A percentile compares a stretch with the other conserved stretches of the same genome.
Conservation (phyloP, 2,113 vertebrate genomes). For the Grammomys dolichurus region DNA sequence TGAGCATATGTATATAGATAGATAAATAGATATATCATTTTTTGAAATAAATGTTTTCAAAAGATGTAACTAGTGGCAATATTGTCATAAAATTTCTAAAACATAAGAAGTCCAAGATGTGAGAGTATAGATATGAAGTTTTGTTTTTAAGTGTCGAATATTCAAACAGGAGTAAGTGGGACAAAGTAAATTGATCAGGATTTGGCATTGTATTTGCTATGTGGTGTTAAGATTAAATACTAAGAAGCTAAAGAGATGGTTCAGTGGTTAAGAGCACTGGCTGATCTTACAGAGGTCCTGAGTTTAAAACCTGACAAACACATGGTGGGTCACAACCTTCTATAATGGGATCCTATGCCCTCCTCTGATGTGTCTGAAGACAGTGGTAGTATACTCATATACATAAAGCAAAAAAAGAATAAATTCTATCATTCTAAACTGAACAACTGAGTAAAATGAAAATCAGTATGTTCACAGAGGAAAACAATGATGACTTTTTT, state of each 20-base stretch:
- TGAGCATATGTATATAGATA: too few species aligned
- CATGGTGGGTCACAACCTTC: too few species aligned
- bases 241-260: too few species aligned
- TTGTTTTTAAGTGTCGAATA: neutral
- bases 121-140: neutral
- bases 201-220: neutral
- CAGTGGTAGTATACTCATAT: too few species aligned
- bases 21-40: neutral
- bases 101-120: neutral
- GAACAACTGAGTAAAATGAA: neutral
- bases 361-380: too few species aligned
- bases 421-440: neutral
- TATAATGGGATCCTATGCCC: too few species aligned
- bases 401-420: neutral
- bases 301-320: too few species aligned
- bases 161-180: neutral
- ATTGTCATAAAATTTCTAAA: neutral
- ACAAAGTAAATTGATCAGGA: neutral
- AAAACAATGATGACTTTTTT: neutral
- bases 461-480: neutral
- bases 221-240: neutral
- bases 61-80: neutral
- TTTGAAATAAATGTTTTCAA: neutral
- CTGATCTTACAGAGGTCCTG: too few species aligned
- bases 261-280: too few species aligned